These are phyloP conservation scores for Stegastes partitus DNA, from an alignment of 2,113 vertebrate genomes.

Conservation along the genomic window DNA sequence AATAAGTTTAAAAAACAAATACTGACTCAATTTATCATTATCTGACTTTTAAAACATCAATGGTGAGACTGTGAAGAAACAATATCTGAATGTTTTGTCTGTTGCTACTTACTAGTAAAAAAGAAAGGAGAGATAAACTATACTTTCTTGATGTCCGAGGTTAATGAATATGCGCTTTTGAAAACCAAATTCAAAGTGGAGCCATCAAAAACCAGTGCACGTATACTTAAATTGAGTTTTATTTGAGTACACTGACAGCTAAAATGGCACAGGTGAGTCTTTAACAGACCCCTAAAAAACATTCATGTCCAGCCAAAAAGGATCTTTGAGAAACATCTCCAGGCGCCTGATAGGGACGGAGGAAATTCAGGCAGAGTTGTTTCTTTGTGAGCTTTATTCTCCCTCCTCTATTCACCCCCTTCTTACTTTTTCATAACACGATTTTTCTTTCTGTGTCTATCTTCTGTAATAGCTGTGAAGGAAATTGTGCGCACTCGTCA, in stretches of 20 bases:
- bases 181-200: too few species aligned
- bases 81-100: too few species aligned
- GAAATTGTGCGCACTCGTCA: slow-evolving; percentile 44
- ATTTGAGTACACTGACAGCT: neutral
- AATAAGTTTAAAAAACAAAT: too few species aligned
- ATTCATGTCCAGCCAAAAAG: slow-evolving; percentile 10
- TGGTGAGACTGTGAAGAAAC: too few species aligned
- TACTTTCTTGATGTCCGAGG: too few species aligned
- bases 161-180: too few species aligned
- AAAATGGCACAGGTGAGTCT: neutral
- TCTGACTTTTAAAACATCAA: too few species aligned
- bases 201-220: too few species aligned
- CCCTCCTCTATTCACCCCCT: neutral
- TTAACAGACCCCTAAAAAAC: neutral
- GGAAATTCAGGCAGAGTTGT: slow-evolving; percentile 31
- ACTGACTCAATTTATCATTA: too few species aligned
- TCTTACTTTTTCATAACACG: slow-evolving; percentile 16
- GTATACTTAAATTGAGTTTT: too few species aligned
- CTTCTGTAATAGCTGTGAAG: slow-evolving; percentile 54
- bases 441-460: slow-evolving; percentile 40
- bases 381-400: slow-evolving; percentile 22
- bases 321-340: slow-evolving; percentile 26
- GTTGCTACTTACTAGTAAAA: too few species aligned
- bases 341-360: slow-evolving; percentile 12
- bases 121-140: too few species aligned